A percentile compares a stretch with the other conserved stretches of the same genome.
Evolutionary conservation across 2,797 vertebrate genomes (phyloP).

Genomic region (Rhyacichthys aspro): DNA sequence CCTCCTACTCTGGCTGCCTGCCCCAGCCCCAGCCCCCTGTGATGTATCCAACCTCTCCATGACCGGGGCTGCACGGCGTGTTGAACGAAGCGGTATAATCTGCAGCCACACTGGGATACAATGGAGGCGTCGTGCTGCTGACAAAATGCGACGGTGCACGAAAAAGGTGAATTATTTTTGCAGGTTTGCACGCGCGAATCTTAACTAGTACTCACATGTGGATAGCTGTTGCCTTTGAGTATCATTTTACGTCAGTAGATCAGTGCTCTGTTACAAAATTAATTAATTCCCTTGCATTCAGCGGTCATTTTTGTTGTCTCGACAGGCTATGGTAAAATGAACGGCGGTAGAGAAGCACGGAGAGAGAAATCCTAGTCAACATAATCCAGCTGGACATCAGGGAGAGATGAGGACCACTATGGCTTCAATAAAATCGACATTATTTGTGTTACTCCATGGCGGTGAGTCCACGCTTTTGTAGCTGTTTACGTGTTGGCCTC

Average conservation of each 20-base stretch:
- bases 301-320: not conserved
- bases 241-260: not conserved
- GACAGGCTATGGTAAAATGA: constrained; percentile 44
- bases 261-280: not conserved
- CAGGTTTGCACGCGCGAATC: constrained; percentile 2
- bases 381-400: constrained; percentile 48
- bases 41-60: constrained; percentile 28
- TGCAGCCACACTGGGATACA: constrained; percentile 17
- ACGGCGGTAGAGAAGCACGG: constrained; percentile 37
- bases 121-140: constrained; percentile 25
- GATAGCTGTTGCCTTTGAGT: constrained; percentile 19
- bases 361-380: constrained; percentile 47
- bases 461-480: constrained; percentile 71
- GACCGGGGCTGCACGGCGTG: constrained; percentile 21
- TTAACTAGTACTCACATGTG: not conserved
- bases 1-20: not conserved
- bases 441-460: constrained; percentile 65
- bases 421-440: constrained; percentile 64
- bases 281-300: not conserved
- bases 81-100: constrained; percentile 45
- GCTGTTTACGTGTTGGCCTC: constrained; percentile 17
- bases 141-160: constrained; percentile 35
- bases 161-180: constrained; percentile 34
- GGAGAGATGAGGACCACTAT: constrained; percentile 58
- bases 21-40: constrained; percentile 23